These are phyloP conservation scores for Macropus fuliginosus DNA, from an alignment of 2,797 vertebrate genomes.

Conservation along the genomic window DNA sequence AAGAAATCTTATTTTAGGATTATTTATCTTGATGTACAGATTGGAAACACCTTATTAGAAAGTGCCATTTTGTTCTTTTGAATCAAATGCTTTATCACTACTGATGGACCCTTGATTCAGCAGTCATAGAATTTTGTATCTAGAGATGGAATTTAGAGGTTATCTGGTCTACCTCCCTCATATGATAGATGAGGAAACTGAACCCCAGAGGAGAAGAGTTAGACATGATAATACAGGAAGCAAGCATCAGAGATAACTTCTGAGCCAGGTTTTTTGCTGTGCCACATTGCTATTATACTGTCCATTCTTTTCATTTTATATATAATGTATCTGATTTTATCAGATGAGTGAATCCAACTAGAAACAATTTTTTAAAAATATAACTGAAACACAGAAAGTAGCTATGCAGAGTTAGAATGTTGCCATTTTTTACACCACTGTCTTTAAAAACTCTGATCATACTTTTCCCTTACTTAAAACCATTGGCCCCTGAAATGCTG, in stretches of 20 bases:
- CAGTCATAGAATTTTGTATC: not conserved
- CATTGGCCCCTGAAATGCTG: not conserved
- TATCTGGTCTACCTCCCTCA: not conserved
- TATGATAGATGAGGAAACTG: not conserved
- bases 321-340: constrained; percentile 3
- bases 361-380: constrained; percentile 9
- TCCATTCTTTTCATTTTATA: not conserved
- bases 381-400: constrained; percentile 30
- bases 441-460: not conserved
- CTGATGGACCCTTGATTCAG: not conserved
- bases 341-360: constrained; percentile 10
- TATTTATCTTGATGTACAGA: not conserved
- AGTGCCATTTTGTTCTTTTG: not conserved
- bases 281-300: not conserved
- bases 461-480: constrained; percentile 2
- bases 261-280: not conserved
- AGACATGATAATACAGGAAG: not conserved
- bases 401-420: constrained; percentile 9
- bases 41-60: too few species aligned
- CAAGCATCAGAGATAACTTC: not conserved
- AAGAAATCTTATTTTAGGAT: not conserved
- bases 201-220: not conserved
- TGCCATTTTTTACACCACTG: constrained; percentile 24
- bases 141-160: not conserved
- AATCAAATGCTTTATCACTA: not conserved